Evolutionary conservation across 2,797 vertebrate species (phyloP), one percentile per base, ranked within the genome.

Genomic region (Sebastes nivosus): DNA sequence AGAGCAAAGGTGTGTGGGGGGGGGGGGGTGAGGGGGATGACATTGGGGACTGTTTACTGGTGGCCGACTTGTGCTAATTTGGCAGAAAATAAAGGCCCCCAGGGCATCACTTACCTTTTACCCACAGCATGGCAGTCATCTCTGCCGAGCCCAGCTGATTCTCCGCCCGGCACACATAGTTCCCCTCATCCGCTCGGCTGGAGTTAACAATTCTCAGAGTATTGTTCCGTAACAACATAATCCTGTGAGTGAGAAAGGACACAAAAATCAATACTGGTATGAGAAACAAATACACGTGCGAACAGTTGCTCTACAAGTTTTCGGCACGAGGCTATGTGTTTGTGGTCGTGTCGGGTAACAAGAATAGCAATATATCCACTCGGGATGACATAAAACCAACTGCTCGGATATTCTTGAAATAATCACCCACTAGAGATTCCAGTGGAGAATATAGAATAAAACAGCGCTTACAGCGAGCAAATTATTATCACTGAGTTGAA

Each of bases 61-160:
- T 86, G 89, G 81, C 79, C 57, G 82, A 91, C 91, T 91, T 86
- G 88, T 90, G 86, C 91, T 91, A 95, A 93, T 92, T 91, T 93
- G 93, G 85, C 89, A 90, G 93, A 91, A 88, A 90, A 90, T 87
- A 89, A 91, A 91, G 84, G 74, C 90, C 86, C 82, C 79, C 38
- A 52, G 89, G 92, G 89, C 93, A 87, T 92, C 88, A 87, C 95
- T 95, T 97, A 99, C 98, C 98, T 98, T 99, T 99, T 87, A 99
- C 97, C 94, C 96, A 97, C 75, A 99, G 83, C 2, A 95, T 94
- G 84, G 97, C 96, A 87, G 95, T 91, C 91, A 98, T 97, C 95
- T 98, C 98, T 30, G 98, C 97, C n/a, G 96, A 96, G 85, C 98
- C 98, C 88, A 99, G 96, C 87, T 97, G 87, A 89, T 99, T 99